Evolutionary conservation across 2,888 invertebrate genomes (phyloP).

Genomic region (Copidosoma aretas): DNA sequence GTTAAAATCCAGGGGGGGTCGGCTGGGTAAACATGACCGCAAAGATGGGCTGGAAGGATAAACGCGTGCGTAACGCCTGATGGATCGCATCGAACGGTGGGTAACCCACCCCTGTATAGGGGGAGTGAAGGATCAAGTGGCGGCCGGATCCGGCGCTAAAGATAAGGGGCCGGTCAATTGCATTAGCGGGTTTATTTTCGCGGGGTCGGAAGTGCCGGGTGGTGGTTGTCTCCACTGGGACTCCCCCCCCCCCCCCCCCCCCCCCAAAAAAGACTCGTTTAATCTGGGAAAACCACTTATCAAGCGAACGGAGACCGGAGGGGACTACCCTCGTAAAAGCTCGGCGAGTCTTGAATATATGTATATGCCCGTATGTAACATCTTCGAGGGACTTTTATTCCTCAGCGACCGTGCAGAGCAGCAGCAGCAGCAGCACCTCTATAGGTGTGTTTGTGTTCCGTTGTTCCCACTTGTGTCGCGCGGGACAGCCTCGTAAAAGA

Average conservation of each 20-base stretch:
- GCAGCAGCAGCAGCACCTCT: background rate
- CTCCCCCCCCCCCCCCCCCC: background rate
- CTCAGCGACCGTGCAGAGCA: background rate
- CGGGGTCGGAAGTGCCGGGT: background rate
- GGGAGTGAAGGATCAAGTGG: background rate
- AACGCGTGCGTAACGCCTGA: background rate
- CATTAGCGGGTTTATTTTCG: constrained; percentile 12
- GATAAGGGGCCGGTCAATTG: constrained; percentile 5
- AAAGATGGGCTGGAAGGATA: too few species aligned
- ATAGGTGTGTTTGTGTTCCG: too few species aligned
- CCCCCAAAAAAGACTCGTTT: background rate
- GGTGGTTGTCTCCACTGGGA: background rate
- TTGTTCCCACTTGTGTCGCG: too few species aligned
- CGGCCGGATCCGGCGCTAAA: background rate
- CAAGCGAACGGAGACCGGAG: background rate
- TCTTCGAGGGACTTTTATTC: background rate
- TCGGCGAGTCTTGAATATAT: background rate
- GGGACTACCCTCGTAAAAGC: background rate
- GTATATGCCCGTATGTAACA: too few species aligned
- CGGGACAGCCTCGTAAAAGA: too few species aligned
- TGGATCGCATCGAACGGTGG: background rate
- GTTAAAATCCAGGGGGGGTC: too few species aligned
- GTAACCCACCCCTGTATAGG: background rate
- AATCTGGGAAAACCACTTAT: constrained; percentile 5
- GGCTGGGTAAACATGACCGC: too few species aligned